Base-by-base conservation (phyloP, 2,888 invertebrate genomes). In the Hyles lineata region DNA sequence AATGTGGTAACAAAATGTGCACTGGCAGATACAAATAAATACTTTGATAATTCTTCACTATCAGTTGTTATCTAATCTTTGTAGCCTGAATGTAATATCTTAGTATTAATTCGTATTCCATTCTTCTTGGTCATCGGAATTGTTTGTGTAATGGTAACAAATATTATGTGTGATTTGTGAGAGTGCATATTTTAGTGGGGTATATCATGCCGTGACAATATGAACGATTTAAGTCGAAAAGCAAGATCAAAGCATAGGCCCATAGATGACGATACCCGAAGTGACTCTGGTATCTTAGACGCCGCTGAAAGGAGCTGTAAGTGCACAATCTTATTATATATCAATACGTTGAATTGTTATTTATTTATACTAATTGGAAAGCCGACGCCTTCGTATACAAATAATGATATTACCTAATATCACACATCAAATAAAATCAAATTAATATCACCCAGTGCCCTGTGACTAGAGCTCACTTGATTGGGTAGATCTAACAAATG, bases 31-130 rank as follows among this genome's bases (percentile, higher is more conserved):
- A 83, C 84, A 83, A 83, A 84, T 83, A 85, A 86, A 85, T 85
- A 82, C 81, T 80, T 83, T 90, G 92, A 92, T 92, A 92, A 90
- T 88, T 82, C 80, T 76, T 79, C 82, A 79, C 83, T 92, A 93
- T 93, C 92, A 87, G 78, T 76, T 80, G 82, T 83, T 93, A 93
- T 94, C 94, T 93, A 86, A 92, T 93, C 93, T 87, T 78, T 79
- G 75, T 83, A 84, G 86, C 83, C 80, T 84, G 83, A 83, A 83
- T 86, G 85, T 85, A 87, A 88, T 89, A 88, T 92, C 90, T 93
- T 91, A 93, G 92, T 92, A 87, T 87, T 90, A 88, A 87, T 90
- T 90, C 83, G 83, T 81, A 82, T 85, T 85, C 81, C 86, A 81
- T 84, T 82, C 84, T 81, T 87, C 80, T 83, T 84, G 85, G 86